Evolutionary conservation across 2,113 vertebrate species (phyloP), one percentile per base, ranked within the genome.

Genomic region (Elephantulus edwardii): DNA sequence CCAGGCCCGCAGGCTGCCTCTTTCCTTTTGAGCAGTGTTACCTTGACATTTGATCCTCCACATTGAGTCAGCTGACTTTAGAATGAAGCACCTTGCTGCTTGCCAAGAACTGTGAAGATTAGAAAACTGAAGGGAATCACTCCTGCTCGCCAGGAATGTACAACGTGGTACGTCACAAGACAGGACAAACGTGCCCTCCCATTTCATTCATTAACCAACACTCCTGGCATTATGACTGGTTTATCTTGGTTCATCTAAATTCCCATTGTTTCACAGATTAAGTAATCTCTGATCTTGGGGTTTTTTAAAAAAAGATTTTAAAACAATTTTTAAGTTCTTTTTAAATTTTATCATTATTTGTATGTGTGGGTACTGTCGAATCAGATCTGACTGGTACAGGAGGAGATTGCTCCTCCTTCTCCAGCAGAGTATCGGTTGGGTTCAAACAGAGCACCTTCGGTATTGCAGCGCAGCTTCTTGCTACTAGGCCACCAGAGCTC

Each of bases 21-120:
- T 71, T 62, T n/a, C 72, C 28, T 70, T 60, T 24, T 83, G 77
- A 92, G 89, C 83, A 75, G 66, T n/a, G 42, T 86, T 83, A 44
- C 52, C 77, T 75, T 89, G 85, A 91, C 52, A 86, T 35, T 71
- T 38, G 33, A 60, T 81, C 81, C 82, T 66, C 38, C 75, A 56
- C 71, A 58, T 54, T 0, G 2, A 89, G 52, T 89, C 72, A 77
- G 4, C 19, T 86, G 81, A 44, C 28, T 66, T 74, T 46, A 77
- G 20, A 79, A n/a, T 85, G 87, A 88, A 91, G 62, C 71, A 85
- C 40, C 76, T n/a, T 52, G 42, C 56, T 26, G 6, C 10, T 1
- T 13, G 60, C 38, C 60, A 50, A 62, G 42, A 76, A 24, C 68
- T 70, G n/a, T 38, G 48, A 83, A 26, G 35, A 9, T 60, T 88